phyloP scores from a whole-genome alignment of 2,888 invertebrate species.

The Euproctis similis region DNA sequence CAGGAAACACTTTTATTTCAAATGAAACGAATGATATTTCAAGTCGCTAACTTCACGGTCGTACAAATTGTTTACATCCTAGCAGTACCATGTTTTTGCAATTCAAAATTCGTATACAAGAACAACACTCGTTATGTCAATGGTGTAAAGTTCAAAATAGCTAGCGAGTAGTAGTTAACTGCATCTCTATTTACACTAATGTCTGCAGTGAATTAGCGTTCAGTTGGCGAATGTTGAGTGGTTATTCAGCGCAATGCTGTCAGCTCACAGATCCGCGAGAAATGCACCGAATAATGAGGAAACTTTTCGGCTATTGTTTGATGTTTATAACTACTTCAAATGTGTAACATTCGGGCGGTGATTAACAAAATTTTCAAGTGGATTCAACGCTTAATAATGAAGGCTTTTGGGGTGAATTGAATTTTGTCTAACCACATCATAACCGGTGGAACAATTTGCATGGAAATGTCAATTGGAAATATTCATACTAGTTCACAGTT shows the following conservation, averaged over 20 bases:
- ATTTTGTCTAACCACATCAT: too few relatives aligned
- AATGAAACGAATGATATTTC: too few relatives aligned
- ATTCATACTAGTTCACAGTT: too few relatives aligned
- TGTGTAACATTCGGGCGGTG: constrained; percentile 18
- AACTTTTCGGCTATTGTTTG: constrained; percentile 26
- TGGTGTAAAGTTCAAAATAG: constrained; percentile 22
- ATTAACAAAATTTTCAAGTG: constrained; percentile 15
- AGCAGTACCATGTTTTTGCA: constrained; percentile 23
- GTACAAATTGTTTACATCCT: constrained; percentile 28
- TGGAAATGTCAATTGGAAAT: too few relatives aligned
- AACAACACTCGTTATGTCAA: constrained; percentile 21
- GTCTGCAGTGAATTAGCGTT: constrained; percentile 37
- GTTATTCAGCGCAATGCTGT: constrained; percentile 33
- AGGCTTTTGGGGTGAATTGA: too few relatives aligned
- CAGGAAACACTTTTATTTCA: too few relatives aligned
- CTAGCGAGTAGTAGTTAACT: constrained; percentile 14
- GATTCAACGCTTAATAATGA: background rate
- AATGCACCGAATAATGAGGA: constrained; percentile 25
- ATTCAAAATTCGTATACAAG: constrained; percentile 20
- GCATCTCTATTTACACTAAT: constrained; percentile 34
- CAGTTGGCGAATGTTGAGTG: constrained; percentile 25
- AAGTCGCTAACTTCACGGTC: constrained; percentile 18
- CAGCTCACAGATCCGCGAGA: constrained; percentile 15
- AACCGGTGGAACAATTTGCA: too few relatives aligned
- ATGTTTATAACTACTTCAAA: constrained; percentile 22